These are phyloP conservation scores for Ceratina australensis DNA, from an alignment of 1,140 invertebrate genomes.

Conservation along the genomic window DNA sequence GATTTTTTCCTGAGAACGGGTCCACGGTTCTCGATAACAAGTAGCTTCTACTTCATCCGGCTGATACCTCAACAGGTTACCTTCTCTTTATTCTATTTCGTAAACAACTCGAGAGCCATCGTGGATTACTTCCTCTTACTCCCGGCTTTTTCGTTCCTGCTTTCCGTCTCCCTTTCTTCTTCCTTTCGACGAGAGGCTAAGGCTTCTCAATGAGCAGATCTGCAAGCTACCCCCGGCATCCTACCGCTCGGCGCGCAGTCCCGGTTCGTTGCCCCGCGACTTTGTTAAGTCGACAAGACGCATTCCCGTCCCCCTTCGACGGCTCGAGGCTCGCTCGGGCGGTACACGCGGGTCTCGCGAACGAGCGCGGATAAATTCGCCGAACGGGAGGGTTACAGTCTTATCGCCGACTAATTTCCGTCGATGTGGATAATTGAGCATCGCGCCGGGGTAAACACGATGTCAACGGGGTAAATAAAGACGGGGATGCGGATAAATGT, in stretches of 20 bases:
- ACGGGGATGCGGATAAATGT: slow-evolving; percentile 20
- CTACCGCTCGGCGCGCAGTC: not conserved
- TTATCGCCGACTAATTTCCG: slow-evolving; percentile 51
- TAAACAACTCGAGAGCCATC: slow-evolving; percentile 39
- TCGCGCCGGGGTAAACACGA: slow-evolving; percentile 47
- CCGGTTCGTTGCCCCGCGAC: slow-evolving; percentile 56
- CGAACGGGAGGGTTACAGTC: not conserved
- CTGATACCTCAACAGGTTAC: slow-evolving; percentile 47
- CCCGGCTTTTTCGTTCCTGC: not conserved
- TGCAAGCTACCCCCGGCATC: not conserved
- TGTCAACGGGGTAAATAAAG: not conserved
- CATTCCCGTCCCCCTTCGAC: slow-evolving; percentile 8
- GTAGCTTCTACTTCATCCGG: slow-evolving; percentile 23
- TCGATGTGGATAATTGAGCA: slow-evolving; percentile 56
- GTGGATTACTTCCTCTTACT: slow-evolving; percentile 17
- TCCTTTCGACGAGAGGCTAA: not conserved
- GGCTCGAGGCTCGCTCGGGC: slow-evolving; percentile 9
- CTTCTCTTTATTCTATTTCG: slow-evolving; percentile 31
- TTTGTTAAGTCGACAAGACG: slow-evolving; percentile 52
- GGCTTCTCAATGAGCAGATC: slow-evolving; percentile 32
- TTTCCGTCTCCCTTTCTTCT: not conserved
- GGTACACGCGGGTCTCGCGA: slow-evolving; percentile 9
- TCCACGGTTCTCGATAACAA: slow-evolving; percentile 22
- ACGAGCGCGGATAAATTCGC: slow-evolving; percentile 55
- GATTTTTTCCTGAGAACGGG: not conserved